phyloP scores from a whole-genome alignment of 35 echinoderm and acorn worm species.

The Stichopus chloronotus region DNA sequence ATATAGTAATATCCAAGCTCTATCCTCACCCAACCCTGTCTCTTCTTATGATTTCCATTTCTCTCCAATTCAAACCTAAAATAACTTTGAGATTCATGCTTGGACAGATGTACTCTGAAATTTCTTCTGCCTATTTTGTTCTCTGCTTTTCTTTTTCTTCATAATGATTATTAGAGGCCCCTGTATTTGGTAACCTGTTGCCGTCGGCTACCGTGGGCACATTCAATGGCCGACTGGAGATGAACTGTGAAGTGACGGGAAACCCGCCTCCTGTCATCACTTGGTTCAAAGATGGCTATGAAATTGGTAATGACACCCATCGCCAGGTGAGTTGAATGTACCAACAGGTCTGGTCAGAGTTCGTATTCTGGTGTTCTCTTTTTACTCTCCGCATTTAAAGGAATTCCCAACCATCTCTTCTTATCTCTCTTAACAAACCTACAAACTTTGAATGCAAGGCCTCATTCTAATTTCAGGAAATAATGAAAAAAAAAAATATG shows the following conservation, averaged over 20 bases:
- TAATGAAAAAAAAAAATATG: no score
- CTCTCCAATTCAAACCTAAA: no score
- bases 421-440: neutral
- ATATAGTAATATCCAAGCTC: no score
- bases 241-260: constrained; percentile 21
- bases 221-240: neutral
- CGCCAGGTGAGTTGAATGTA: neutral
- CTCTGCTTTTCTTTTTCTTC: neutral
- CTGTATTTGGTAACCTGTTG: neutral
- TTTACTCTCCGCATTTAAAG: neutral
- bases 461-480: no score
- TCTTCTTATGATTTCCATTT: no score
- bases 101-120: no score
- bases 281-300: constrained; percentile 55
- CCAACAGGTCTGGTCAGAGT: neutral
- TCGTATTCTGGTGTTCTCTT: neutral
- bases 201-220: neutral
- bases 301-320: constrained; percentile 19
- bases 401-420: neutral
- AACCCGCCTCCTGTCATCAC: neutral
- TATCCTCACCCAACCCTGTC: no score
- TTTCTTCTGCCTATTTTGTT: no score
- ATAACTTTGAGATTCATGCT: no score
- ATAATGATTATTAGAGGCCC: neutral
- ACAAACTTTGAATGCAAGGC: no score